These are phyloP conservation scores for Hyposmocoma kahamanoa DNA, from an alignment of 1,140 invertebrate genomes.

Conservation along the genomic window DNA sequence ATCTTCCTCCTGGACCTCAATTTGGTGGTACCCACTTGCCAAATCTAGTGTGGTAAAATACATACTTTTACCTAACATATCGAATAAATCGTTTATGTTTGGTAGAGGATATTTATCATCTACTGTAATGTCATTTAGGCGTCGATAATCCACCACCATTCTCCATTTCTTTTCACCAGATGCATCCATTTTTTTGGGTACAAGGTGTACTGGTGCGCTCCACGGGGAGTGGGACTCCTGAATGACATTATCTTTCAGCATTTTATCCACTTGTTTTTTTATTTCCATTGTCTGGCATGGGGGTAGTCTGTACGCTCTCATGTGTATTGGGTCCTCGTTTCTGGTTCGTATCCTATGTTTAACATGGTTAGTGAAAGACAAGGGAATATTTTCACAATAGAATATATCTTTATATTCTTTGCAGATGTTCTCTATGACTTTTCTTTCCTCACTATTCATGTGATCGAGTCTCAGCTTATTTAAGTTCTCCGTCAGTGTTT, in stretches of 20 bases:
- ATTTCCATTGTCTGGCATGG: conserved; percentile 1
- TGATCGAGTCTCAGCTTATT: conserved; percentile 2
- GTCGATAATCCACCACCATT: conserved; percentile 28
- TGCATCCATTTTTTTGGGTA: conserved; percentile 8
- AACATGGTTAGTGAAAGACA: conserved; percentile 8
- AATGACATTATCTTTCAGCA: conserved; percentile 6
- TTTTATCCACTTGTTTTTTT: conserved; percentile 5
- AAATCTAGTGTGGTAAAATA: conserved; percentile 37
- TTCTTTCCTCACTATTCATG: conserved; percentile 10
- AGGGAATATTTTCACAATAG: conserved; percentile 1
- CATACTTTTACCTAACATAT: conserved; percentile 25
- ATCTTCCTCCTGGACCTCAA: conserved; percentile 38
- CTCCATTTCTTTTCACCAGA: conserved; percentile 3
- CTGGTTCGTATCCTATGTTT: conserved; percentile 8
- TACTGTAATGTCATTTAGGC: conserved; percentile 39
- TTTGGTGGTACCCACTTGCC: conserved; percentile 60
- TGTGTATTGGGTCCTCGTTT: conserved; percentile 2
- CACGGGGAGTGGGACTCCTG: conserved; percentile 6
- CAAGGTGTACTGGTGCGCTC: conserved; percentile 6
- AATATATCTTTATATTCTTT: conserved; percentile 5
- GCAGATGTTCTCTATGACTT: background rate
- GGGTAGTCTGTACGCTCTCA: conserved; percentile 1
- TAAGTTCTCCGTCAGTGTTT: conserved; percentile 1
- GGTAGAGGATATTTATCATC: conserved; percentile 70
- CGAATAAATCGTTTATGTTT: conserved; percentile 53